phyloP scores from a whole-genome alignment of 1,140 invertebrate species.

The Magallana angulata region DNA sequence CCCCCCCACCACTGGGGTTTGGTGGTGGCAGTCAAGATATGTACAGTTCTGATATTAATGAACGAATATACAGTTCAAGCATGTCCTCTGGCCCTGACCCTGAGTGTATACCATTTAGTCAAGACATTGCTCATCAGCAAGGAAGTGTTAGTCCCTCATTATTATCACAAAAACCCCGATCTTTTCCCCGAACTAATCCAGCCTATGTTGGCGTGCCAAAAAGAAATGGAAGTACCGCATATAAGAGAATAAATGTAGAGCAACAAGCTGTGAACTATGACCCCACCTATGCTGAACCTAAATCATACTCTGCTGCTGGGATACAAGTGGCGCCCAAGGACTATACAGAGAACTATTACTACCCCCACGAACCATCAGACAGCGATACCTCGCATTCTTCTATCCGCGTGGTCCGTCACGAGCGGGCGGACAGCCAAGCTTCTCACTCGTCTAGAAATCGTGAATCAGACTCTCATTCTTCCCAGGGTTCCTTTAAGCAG shows the following conservation, averaged over 20 bases:
- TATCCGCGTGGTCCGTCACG: slow-evolving; percentile 60
- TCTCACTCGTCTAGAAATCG: slow-evolving; percentile 74
- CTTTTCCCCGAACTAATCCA: slow-evolving; percentile 79
- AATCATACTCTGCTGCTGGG: slow-evolving; percentile 47
- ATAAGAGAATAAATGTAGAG: slow-evolving; percentile 72
- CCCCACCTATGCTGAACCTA: slow-evolving; percentile 50
- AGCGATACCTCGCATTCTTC: slow-evolving; percentile 78
- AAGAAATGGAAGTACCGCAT: slow-evolving; percentile 71
- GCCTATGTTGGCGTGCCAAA: slow-evolving; percentile 75
- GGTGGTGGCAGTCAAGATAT: slow-evolving; percentile 25
- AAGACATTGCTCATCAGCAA: slow-evolving; percentile 74
- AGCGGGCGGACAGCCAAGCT: slow-evolving; percentile 68
- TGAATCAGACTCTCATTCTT: slow-evolving; percentile 80
- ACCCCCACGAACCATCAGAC: slow-evolving; percentile 75
- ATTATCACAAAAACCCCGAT: slow-evolving; percentile 74
- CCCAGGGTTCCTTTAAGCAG: slow-evolving; percentile 78
- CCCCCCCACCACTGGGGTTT: slow-evolving; percentile 38
- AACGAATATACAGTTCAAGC: slow-evolving; percentile 58
- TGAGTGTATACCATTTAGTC: slow-evolving; percentile 74
- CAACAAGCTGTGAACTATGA: slow-evolving; percentile 60
- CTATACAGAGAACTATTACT: slow-evolving; percentile 61
- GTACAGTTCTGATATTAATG: slow-evolving; percentile 26
- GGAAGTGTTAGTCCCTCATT: slow-evolving; percentile 71
- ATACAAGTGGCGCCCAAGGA: slow-evolving; percentile 55
- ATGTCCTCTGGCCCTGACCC: slow-evolving; percentile 54